Evolutionary conservation across 2,888 invertebrate species (phyloP).

Genomic region (Meghimatium bilineatum): DNA sequence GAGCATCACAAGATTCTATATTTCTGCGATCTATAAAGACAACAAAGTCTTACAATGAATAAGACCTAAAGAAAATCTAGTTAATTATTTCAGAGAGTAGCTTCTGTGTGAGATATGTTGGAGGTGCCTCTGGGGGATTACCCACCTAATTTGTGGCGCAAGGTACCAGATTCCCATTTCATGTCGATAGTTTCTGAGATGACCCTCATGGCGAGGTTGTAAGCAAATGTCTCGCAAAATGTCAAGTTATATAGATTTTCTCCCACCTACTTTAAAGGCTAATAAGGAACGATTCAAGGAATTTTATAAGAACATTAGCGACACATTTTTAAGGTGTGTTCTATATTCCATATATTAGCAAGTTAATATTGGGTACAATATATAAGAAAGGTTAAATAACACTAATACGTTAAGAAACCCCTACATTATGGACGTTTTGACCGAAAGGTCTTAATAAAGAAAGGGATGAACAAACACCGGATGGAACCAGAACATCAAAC

Average conservation of each 20-base stretch:
- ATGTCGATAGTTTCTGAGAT: constrained; percentile 24
- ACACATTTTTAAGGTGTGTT: no score
- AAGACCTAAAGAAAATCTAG: not conserved
- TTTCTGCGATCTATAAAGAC: not conserved
- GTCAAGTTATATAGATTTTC: constrained; percentile 44
- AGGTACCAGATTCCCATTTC: constrained; percentile 26
- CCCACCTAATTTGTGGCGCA: constrained; percentile 32
- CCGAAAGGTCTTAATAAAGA: no score
- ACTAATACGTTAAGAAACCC: no score
- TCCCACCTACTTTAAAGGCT: not conserved
- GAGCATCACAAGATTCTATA: not conserved
- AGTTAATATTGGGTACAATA: no score
- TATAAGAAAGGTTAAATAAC: no score
- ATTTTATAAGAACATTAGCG: no score
- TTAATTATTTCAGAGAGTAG: not conserved
- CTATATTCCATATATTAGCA: no score
- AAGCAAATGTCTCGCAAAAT: constrained; percentile 39
- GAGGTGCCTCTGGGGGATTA: not conserved
- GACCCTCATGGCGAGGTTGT: not conserved
- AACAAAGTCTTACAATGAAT: not conserved
- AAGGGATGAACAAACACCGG: no score
- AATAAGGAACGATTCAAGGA: constrained; percentile 19
- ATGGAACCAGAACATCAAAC: no score
- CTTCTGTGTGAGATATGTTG: not conserved
- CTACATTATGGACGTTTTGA: no score